Base-by-base conservation (phyloP, 2,797 vertebrate genomes). In the Synaphobranchus kaupii region DNA sequence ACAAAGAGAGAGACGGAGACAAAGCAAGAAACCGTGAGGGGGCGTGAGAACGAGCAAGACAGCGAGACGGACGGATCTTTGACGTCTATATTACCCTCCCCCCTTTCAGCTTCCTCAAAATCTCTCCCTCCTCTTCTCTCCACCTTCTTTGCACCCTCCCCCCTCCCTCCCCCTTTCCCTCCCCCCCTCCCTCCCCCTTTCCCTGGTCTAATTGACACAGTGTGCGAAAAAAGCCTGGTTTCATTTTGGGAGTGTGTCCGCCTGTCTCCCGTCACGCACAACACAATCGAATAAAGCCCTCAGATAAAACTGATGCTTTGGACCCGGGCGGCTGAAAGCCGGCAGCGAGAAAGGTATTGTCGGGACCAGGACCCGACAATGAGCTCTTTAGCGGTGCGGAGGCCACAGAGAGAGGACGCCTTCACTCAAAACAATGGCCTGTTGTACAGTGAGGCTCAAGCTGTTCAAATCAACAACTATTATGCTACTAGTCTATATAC, bases 211-310 rank as follows among this genome's bases (percentile, higher is more conserved):
- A 84, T 66, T 63, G 58, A 28, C 66, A 87, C 88, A 85, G 88
- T 89, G 85, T 91, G 91, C 88, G 47, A 68, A 91, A 81, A 91
- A 93, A 89, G 88, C 90, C 71, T 44, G 89, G 87, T 44, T 17
- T 31, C 54, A 44, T 63, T 81, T 71, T 39, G 28, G 8, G 63
- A 34, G 54, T 28, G 15, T 93, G 52, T 22, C 58, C 8, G 39
- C 52, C 34, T 39, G 71, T 78, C 54, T 58, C 48, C 20, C 20
- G 54, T 25, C 48, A 5, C 34, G 1, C 10, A 15, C 71, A 22
- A n/a, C 81, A 28, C 20, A 20, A 84, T 7, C 20, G 34, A n/a
- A 87, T 39, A 63, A 25, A 58, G 22, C 83, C 85, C n/a, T 47
- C 9, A 47, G 85, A 81, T 7, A 15, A 50, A 87, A 80, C 84